These are phyloP conservation scores for Yasuhikotakia modesta DNA, from an alignment of 2,797 vertebrate genomes.

Conservation along the genomic window DNA sequence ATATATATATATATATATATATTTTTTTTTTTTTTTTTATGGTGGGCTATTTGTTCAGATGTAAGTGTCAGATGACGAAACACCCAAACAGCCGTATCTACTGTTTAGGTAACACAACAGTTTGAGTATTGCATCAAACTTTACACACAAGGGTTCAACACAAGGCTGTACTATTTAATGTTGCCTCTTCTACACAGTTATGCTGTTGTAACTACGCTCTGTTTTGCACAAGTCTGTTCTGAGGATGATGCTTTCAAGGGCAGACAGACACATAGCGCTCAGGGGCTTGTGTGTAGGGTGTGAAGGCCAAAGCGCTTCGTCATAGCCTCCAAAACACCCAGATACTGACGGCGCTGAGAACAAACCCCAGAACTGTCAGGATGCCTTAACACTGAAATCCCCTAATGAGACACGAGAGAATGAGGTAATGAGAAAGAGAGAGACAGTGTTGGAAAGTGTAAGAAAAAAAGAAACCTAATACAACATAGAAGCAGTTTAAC, in stretches of 20 bases:
- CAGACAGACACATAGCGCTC: constrained; percentile 36
- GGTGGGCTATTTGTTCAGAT: no score
- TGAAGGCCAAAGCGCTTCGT: constrained; percentile 32
- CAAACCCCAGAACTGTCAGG: constrained; percentile 52
- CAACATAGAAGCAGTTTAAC: constrained; percentile 33
- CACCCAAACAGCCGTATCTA: neutral
- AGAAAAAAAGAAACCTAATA: constrained; percentile 11
- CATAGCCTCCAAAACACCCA: constrained; percentile 31
- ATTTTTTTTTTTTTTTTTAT: no score
- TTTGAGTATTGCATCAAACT: constrained; percentile 8
- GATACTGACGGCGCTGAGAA: constrained; percentile 36
- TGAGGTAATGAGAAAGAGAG: constrained; percentile 24
- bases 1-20: no score
- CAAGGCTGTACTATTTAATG: neutral
- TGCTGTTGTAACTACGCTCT: neutral
- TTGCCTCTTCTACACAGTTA: neutral
- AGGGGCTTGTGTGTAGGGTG: constrained; percentile 36
- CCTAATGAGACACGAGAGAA: constrained; percentile 57
- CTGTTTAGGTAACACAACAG: neutral
- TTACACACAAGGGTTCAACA: neutral
- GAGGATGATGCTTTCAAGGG: constrained; percentile 24
- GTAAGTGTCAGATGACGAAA: no score
- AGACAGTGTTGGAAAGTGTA: neutral
- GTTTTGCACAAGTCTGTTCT: neutral
- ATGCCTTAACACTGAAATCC: constrained; percentile 48